Evolutionary conservation across 2,113 vertebrate species (phyloP).

Genomic region (Eublepharis macularius): DNA sequence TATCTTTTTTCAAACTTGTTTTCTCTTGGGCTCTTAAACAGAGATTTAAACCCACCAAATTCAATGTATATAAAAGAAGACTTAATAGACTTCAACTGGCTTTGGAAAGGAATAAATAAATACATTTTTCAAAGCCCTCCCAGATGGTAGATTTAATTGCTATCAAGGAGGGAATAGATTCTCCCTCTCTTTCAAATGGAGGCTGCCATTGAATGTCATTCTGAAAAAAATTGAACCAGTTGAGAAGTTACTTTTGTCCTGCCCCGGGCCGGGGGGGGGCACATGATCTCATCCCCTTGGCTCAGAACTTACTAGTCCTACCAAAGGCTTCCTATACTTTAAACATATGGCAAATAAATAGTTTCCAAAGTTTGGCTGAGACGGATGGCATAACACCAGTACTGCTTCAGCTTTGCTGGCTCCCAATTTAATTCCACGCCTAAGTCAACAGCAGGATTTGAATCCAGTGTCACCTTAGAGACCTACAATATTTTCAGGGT

Average conservation of each 20-base stretch:
- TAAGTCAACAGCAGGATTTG: too few species aligned
- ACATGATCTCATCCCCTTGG: slow-evolving; percentile 24
- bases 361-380: too few species aligned
- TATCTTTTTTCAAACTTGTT: slow-evolving; percentile 39
- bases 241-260: slow-evolving; percentile 43
- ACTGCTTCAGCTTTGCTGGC: too few species aligned
- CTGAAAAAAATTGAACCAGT: slow-evolving; percentile 56
- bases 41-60: slow-evolving; percentile 51
- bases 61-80: slow-evolving; percentile 62
- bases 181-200: slow-evolving; percentile 51
- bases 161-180: slow-evolving; percentile 4
- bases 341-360: too few species aligned
- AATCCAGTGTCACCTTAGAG: too few species aligned
- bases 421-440: too few species aligned
- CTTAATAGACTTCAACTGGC: slow-evolving; percentile 59
- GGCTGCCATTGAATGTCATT: slow-evolving; percentile 28
- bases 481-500: too few species aligned
- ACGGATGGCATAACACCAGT: too few species aligned
- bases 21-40: slow-evolving; percentile 35
- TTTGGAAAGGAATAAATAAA: slow-evolving; percentile 45
- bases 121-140: slow-evolving; percentile 5
- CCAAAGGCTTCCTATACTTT: neutral
- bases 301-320: neutral
- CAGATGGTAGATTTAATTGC: slow-evolving; percentile 55
- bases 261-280: slow-evolving; percentile 23